phyloP scores from a whole-genome alignment of 2,888 invertebrate species.

The Drosophila suboccidentalis region DNA sequence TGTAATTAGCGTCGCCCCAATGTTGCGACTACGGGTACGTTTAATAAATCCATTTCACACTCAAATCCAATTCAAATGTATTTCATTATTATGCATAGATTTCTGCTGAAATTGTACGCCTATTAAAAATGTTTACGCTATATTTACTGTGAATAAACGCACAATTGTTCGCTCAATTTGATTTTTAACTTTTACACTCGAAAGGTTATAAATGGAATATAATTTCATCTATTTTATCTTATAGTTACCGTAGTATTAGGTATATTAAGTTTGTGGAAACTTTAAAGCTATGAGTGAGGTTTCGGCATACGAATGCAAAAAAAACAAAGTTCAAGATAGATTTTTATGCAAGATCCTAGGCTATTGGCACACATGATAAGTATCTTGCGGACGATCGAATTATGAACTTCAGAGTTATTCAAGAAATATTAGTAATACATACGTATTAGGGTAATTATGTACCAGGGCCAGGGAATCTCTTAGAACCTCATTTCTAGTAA shows the following conservation, averaged over 20 bases:
- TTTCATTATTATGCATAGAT: constrained; percentile 13
- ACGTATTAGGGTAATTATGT: too few relatives aligned
- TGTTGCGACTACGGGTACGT: not conserved
- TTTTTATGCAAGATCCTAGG: too few relatives aligned
- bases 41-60: constrained; percentile 7
- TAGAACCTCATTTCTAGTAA: not conserved
- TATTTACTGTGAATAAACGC: constrained; percentile 28
- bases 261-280: too few relatives aligned
- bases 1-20: constrained; percentile 8
- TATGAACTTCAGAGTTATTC: too few relatives aligned
- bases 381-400: too few relatives aligned
- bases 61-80: not conserved
- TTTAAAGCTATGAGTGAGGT: too few relatives aligned
- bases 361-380: too few relatives aligned
- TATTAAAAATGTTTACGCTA: constrained; percentile 59
- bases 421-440: too few relatives aligned
- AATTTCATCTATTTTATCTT: not conserved
- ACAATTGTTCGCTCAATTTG: constrained; percentile 58
- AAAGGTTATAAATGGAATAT: constrained; percentile 15
- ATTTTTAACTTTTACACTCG: constrained; percentile 34
- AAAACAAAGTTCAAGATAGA: too few relatives aligned
- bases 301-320: too few relatives aligned
- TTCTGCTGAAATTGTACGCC: constrained; percentile 44
- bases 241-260: too few relatives aligned
- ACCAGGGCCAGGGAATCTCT: too few relatives aligned